Percentiles rank a stretch among this genome's conserved stretches.
Evolutionary conservation across 2,113 vertebrate genomes (phyloP).

Genomic region (Tachuris rubrigastra): DNA sequence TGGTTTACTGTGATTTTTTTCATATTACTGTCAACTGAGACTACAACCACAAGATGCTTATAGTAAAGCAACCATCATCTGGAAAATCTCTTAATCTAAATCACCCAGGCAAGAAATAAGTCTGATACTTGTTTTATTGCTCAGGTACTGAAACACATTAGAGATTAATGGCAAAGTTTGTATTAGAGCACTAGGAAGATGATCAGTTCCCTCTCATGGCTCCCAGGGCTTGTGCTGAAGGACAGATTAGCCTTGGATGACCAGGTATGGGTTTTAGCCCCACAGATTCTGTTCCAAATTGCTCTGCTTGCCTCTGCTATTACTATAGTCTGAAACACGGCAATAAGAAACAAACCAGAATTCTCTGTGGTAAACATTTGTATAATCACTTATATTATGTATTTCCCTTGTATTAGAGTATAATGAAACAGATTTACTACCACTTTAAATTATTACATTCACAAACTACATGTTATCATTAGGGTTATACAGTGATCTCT

Average conservation of each 20-base stretch:
- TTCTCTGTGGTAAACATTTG: background rate
- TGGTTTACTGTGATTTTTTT: background rate
- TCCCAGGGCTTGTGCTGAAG: background rate
- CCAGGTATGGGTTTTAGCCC: rapidly evolving
- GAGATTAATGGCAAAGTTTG: background rate
- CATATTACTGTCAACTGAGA: background rate
- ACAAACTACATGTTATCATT: too few relatives aligned
- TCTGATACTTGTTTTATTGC: background rate
- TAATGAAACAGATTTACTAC: background rate
- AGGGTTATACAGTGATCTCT: background rate
- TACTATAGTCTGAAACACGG: background rate
- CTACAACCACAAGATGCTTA: background rate
- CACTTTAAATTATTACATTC: background rate
- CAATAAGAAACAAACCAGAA: background rate
- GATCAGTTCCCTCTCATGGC: background rate
- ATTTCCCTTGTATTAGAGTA: background rate
- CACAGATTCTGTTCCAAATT: background rate
- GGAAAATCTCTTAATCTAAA: background rate
- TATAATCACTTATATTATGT: background rate
- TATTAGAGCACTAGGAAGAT: background rate
- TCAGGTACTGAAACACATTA: background rate
- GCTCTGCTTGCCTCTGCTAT: background rate
- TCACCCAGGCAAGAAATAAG: background rate
- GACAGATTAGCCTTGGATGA: background rate
- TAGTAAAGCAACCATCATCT: background rate